Evolutionary conservation across 1,140 invertebrate genomes (phyloP).

Genomic region (Trinorchestia longiramus): DNA sequence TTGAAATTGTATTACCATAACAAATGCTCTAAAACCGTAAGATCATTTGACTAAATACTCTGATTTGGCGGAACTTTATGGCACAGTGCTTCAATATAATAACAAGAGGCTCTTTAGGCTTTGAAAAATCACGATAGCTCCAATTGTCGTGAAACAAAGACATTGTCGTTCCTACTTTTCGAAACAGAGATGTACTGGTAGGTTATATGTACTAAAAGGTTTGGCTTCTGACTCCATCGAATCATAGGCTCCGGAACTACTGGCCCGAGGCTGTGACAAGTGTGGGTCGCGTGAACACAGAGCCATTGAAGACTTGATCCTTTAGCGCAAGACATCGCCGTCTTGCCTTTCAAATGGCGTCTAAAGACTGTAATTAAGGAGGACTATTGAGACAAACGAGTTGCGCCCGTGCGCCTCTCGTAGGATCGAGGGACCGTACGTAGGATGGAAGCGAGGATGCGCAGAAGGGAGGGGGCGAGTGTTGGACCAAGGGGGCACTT

Average conservation of each 20-base stretch:
- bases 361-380: constrained; percentile 53
- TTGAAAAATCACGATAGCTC: too few relatives aligned
- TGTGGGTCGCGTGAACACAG: neutral
- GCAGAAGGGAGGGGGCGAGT: neutral
- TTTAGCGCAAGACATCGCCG: constrained; percentile 38
- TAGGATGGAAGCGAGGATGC: neutral
- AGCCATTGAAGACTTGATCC: constrained; percentile 10
- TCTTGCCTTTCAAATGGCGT: constrained; percentile 55
- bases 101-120: too few relatives aligned
- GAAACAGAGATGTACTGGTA: too few relatives aligned
- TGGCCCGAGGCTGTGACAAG: neutral
- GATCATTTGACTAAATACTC: too few relatives aligned
- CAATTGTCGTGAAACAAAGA: too few relatives aligned
- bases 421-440: neutral
- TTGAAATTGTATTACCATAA: too few relatives aligned
- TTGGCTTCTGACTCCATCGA: neutral
- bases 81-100: too few relatives aligned
- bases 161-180: too few relatives aligned
- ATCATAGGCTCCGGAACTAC: neutral
- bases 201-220: too few relatives aligned
- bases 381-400: constrained; percentile 50
- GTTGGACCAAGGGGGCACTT: neutral
- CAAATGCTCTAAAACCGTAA: too few relatives aligned
- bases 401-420: constrained; percentile 13
- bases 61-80: too few relatives aligned